phyloP scores from a whole-genome alignment of 2,113 vertebrate genomes.

The Mystacornis crossleyi region DNA sequence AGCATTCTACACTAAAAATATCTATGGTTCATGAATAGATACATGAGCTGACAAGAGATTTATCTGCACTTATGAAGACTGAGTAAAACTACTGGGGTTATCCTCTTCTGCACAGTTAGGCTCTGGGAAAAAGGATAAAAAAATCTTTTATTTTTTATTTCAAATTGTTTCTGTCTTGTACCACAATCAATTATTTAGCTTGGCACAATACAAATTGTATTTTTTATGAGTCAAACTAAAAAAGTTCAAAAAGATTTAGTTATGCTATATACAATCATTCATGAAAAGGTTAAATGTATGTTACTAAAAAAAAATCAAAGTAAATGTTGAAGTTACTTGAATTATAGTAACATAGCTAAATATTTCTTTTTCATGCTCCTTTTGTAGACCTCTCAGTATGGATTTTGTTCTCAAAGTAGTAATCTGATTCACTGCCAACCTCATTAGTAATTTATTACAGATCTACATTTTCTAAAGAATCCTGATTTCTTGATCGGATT shows the following conservation, averaged over 20 bases:
- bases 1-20: neutral
- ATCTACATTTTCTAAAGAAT: neutral
- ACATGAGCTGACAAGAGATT: neutral
- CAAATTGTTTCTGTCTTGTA: neutral
- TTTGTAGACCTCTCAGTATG: neutral
- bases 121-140: neutral
- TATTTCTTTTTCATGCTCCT: neutral
- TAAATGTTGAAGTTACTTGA: neutral
- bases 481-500: neutral
- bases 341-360: neutral
- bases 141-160: neutral
- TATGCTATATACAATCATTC: neutral
- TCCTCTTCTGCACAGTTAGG: neutral
- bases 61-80: neutral
- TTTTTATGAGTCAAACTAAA: neutral
- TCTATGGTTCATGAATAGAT: neutral
- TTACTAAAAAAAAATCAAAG: neutral
- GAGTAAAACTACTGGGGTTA: neutral
- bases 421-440: neutral
- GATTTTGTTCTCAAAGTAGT: neutral
- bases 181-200: neutral
- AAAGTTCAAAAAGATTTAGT: neutral
- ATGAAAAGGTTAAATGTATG: neutral
- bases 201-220: neutral
- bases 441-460: slow-evolving; percentile 1